Evolutionary conservation across 2,113 vertebrate species (phyloP), one percentile per base, ranked within the genome.

Genomic region (Cnemophilus loriae): DNA sequence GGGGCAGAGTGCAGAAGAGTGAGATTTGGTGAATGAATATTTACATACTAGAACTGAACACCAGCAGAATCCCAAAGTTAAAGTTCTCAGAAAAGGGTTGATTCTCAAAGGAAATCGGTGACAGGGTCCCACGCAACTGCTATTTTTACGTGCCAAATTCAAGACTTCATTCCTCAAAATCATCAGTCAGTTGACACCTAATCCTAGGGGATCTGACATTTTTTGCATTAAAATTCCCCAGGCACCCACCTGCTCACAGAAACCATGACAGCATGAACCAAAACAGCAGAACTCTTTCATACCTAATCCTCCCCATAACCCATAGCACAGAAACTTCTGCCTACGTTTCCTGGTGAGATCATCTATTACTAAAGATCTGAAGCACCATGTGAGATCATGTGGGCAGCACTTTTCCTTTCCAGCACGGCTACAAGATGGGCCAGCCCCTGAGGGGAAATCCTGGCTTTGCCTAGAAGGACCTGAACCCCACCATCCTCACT

Each of bases 141-240:
- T 91, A 69, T 73, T 90, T 94, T 93, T 76, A 21, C 64, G 64
- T 84, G 60, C 33, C 42, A 47, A 75, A 95, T 75, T 90, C 30
- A 87, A 82, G 95, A 68, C 47, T 71, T 59, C 60, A 91, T 56
- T 63, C 74, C 86, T 92, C 73, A 89, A 78, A 94, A 86, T 22
- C 70, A 49, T 85, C 79, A 91, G 77, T 82, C 78, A 53, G 49
- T 41, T 96, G 92, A 91, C 95, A 93, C 63, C 71, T 86, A 88
- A 93, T 83, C 88, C 85, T 59, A 61, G 21, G 61, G 47, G 73
- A 84, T 87, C 21, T 90, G 86, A 92, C 71, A 69, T 70, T 74
- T 95, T 93, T 80, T 89, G 77, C 96, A 78, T 78, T 75, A 91
- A 76, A 87, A 67, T 93, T 89, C 89, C n/a, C 89, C 3, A 3